Evolutionary conservation across 2,113 vertebrate genomes (phyloP).

Genomic region (Amblyornis subalaris): DNA sequence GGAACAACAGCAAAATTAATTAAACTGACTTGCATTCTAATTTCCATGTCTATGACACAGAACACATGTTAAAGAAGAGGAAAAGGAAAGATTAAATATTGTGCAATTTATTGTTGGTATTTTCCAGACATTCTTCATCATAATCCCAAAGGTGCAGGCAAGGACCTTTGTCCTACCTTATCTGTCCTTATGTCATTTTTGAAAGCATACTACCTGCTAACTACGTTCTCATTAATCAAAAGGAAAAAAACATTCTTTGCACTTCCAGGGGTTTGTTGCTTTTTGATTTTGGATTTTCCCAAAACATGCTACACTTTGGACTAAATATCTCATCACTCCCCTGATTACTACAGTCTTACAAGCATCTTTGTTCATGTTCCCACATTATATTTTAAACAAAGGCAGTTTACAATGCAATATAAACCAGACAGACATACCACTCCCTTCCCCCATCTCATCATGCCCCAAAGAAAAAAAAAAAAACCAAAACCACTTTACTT

Average conservation of each 20-base stretch:
- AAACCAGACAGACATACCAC: not conserved
- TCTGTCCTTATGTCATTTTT: not conserved
- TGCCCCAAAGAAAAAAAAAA: not conserved
- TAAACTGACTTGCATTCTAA: not conserved
- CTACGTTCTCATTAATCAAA: not conserved
- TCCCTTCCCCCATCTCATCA: accelerated
- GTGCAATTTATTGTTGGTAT: not conserved
- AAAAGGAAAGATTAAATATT: not conserved
- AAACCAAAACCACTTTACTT: not conserved
- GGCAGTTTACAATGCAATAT: not conserved
- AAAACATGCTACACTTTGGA: not conserved
- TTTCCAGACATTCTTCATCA: not conserved
- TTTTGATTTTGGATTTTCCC: not conserved
- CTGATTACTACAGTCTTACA: not conserved
- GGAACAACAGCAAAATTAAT: not conserved
- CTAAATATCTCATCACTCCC: not conserved
- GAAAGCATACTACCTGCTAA: not conserved
- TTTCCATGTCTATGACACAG: not conserved
- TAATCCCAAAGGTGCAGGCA: not conserved
- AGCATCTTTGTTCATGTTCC: not conserved
- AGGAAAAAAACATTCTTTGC: not conserved
- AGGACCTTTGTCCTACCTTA: not conserved
- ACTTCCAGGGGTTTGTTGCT: accelerated
- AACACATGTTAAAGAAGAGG: not conserved
- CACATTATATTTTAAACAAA: not conserved